These are phyloP conservation scores for Fabriciana adippe DNA, from an alignment of 2,888 invertebrate genomes.

Conservation along the genomic window DNA sequence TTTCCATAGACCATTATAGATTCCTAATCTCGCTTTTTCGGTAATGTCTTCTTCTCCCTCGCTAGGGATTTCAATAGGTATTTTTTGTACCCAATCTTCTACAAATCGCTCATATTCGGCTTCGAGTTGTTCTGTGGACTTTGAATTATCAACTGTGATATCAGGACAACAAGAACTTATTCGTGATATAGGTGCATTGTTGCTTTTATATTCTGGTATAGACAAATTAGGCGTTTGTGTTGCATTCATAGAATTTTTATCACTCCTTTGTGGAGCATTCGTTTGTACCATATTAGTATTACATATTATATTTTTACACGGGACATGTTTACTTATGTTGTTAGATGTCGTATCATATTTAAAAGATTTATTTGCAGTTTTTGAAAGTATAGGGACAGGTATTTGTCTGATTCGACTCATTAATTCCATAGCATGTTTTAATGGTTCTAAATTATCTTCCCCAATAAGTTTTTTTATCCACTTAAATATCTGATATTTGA, in stretches of 20 bases:
- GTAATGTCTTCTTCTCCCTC: slow-evolving; percentile 45
- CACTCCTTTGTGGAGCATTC: background rate
- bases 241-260: background rate
- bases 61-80: slow-evolving; percentile 50
- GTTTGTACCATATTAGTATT: slow-evolving; percentile 4
- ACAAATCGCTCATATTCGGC: slow-evolving; percentile 53
- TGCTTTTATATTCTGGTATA: slow-evolving; percentile 9
- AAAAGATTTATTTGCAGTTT: slow-evolving; percentile 7
- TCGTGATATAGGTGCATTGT: background rate
- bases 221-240: slow-evolving; percentile 1
- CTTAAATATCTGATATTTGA: slow-evolving; percentile 69
- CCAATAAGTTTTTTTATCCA: slow-evolving; percentile 62
- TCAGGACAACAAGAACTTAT: background rate
- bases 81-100: slow-evolving; percentile 54
- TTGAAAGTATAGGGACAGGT: slow-evolving; percentile 48
- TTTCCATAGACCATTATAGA: slow-evolving; percentile 61
- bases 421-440: slow-evolving; percentile 53
- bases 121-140: slow-evolving; percentile 47
- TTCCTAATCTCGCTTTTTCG: slow-evolving; percentile 51
- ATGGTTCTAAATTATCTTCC: slow-evolving; percentile 50
- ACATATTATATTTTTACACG: background rate
- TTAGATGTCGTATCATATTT: background rate
- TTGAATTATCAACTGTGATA: slow-evolving; percentile 1
- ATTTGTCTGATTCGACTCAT: slow-evolving; percentile 55
- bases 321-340: background rate